These are phyloP conservation scores for Margarornis squamiger DNA, from an alignment of 2,797 vertebrate genomes.

Conservation along the genomic window DNA sequence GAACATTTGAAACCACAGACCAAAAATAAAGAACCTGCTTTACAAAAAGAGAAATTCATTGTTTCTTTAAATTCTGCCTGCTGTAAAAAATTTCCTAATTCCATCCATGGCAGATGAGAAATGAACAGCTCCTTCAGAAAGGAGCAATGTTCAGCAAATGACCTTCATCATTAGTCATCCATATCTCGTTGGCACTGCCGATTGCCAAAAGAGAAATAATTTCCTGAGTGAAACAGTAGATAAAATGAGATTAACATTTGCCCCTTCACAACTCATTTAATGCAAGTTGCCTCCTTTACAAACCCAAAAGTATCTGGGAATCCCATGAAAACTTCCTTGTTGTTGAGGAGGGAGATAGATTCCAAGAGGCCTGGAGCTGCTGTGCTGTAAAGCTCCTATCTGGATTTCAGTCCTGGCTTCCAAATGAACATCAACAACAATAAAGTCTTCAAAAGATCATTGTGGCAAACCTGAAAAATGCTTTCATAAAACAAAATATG, in stretches of 20 bases:
- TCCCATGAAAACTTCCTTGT: not conserved
- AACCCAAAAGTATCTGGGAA: not conserved
- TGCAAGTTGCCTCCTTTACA: not conserved
- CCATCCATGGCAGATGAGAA: not conserved
- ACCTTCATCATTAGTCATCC: not conserved
- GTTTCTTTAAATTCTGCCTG: not conserved
- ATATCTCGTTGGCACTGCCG: not conserved
- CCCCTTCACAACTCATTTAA: not conserved
- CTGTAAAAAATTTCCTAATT: not conserved
- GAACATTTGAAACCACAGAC: not conserved
- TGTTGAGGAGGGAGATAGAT: not conserved
- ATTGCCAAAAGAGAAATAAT: constrained; percentile 34
- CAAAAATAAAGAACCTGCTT: not conserved
- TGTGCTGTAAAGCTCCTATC: not conserved
- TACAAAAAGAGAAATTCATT: not conserved
- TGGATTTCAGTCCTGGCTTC: not conserved
- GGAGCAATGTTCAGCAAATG: not conserved
- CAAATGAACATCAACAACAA: not conserved
- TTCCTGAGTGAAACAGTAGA: constrained; percentile 39
- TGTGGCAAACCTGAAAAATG: not conserved
- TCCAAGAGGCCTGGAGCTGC: not conserved
- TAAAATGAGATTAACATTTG: constrained; percentile 47
- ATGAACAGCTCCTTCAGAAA: not conserved
- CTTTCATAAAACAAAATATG: not conserved
- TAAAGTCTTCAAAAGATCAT: not conserved